A percentile compares a stretch with the other conserved stretches of the same genome.
Conservation (phyloP, 2,113 vertebrate genomes). For the Siphamia tubifer region DNA sequence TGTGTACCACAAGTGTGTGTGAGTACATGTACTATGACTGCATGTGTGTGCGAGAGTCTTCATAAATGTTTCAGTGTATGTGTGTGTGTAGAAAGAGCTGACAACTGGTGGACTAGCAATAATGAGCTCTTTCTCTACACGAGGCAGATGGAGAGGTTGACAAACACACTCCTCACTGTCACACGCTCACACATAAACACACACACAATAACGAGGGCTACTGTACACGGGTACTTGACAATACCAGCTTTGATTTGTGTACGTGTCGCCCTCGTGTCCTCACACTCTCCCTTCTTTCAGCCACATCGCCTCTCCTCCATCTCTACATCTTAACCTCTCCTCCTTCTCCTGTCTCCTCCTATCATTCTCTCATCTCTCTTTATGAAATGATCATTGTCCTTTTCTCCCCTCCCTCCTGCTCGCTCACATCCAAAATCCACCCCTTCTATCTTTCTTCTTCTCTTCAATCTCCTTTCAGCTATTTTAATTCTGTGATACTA, state of each 20-base stretch:
- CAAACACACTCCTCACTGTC: conserved; percentile 52
- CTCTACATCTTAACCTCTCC: background rate
- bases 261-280: conserved; percentile 33
- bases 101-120: conserved; percentile 69
- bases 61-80: conserved; percentile 45
- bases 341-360: conserved; percentile 1
- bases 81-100: conserved; percentile 43
- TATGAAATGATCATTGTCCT: too few relatives aligned
- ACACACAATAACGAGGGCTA: conserved; percentile 18
- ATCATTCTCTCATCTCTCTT: background rate
- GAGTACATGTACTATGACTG: conserved; percentile 13
- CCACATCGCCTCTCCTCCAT: background rate
- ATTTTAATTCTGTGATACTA: conserved; percentile 48
- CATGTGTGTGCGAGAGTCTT: conserved; percentile 31
- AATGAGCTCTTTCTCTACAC: conserved; percentile 71
- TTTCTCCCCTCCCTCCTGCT: background rate
- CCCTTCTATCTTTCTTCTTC: background rate
- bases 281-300: conserved; percentile 1
- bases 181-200: conserved; percentile 21
- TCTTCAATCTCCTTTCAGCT: conserved; percentile 37
- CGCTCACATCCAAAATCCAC: conserved; percentile 3
- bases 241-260: conserved; percentile 44
- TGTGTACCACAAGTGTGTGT: conserved; percentile 19
- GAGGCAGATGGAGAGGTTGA: conserved; percentile 72
- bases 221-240: conserved; percentile 21